phyloP scores from a whole-genome alignment of 2,888 invertebrate species.

The Cheilosia vernalis region DNA sequence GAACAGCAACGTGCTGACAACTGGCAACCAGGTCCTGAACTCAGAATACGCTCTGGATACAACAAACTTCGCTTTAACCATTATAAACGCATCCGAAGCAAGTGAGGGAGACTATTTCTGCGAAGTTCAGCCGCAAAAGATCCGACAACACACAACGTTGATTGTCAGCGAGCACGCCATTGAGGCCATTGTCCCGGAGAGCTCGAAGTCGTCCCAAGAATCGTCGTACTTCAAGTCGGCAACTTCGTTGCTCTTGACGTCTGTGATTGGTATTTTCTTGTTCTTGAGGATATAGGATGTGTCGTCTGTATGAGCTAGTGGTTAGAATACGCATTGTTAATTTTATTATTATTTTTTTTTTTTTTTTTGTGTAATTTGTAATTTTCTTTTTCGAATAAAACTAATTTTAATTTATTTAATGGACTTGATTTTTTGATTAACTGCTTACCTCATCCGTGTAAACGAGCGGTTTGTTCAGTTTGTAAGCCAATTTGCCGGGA shows the following conservation, averaged over 20 bases:
- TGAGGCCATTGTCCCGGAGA: conserved; percentile 78
- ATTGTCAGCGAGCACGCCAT: conserved; percentile 75
- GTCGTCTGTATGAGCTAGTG: conserved; percentile 9
- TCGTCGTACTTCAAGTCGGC: conserved; percentile 36
- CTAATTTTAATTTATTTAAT: conserved; percentile 69
- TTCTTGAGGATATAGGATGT: conserved; percentile 64
- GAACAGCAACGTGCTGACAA: conserved; percentile 71
- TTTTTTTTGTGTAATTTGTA: conserved; percentile 11
- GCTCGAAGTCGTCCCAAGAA: conserved; percentile 77
- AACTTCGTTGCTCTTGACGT: conserved; percentile 14
- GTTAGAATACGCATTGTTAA: conserved; percentile 57
- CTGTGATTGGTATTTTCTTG: conserved; percentile 69
- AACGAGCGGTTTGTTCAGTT: no score
- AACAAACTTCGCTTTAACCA: conserved; percentile 76
- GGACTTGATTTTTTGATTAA: conserved; percentile 21
- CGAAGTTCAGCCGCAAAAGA: conserved; percentile 76
- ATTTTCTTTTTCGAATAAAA: conserved; percentile 52
- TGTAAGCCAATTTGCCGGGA: no score
- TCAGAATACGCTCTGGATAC: conserved; percentile 76
- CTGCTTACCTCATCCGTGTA: no score
- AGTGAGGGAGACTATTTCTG: conserved; percentile 78
- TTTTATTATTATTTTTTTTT: conserved; percentile 56
- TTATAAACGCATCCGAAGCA: conserved; percentile 77
- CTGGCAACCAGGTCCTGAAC: conserved; percentile 74
- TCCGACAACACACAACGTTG: conserved; percentile 74